Conservation (phyloP, 1,140 invertebrate species). For the Leptopilina clavipes region DNA sequence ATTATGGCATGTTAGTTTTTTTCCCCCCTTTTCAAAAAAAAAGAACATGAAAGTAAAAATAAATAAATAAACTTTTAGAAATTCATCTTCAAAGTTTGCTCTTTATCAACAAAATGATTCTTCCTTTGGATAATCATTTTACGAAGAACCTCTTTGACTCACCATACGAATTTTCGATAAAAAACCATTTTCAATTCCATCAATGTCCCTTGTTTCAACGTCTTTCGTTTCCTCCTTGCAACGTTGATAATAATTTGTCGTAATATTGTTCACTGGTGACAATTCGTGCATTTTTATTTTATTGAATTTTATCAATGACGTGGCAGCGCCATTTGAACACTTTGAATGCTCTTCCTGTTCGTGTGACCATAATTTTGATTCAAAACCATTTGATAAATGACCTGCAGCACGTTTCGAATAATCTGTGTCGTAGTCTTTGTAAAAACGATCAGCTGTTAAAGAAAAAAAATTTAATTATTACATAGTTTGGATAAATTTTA, state of each 20-base stretch:
- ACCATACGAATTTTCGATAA: constrained; percentile 46
- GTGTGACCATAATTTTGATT: constrained; percentile 50
- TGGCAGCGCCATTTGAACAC: constrained; percentile 40
- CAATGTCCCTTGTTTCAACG: constrained; percentile 41
- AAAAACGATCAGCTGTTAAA: not conserved
- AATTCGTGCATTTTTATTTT: constrained; percentile 36
- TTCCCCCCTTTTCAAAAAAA: not conserved
- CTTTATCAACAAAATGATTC: not conserved
- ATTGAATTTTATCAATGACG: constrained; percentile 40
- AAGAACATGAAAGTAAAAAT: too few species aligned
- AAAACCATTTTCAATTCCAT: constrained; percentile 38
- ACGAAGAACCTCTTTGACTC: constrained; percentile 43
- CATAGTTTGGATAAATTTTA: too few species aligned
- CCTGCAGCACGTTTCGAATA: not conserved
- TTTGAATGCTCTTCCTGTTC: constrained; percentile 49
- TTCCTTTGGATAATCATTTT: not conserved
- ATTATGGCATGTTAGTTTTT: constrained; percentile 1
- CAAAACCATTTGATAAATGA: constrained; percentile 37
- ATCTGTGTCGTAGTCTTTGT: not conserved
- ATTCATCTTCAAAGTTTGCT: not conserved
- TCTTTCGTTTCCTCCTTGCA: constrained; percentile 42
- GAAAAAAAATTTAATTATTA: too few species aligned
- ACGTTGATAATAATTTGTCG: constrained; percentile 35
- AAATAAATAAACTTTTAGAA: not conserved
- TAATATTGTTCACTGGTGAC: not conserved